Evolutionary conservation across 1,140 invertebrate genomes (phyloP).

Genomic region (Trachymyrmex septentrionalis): DNA sequence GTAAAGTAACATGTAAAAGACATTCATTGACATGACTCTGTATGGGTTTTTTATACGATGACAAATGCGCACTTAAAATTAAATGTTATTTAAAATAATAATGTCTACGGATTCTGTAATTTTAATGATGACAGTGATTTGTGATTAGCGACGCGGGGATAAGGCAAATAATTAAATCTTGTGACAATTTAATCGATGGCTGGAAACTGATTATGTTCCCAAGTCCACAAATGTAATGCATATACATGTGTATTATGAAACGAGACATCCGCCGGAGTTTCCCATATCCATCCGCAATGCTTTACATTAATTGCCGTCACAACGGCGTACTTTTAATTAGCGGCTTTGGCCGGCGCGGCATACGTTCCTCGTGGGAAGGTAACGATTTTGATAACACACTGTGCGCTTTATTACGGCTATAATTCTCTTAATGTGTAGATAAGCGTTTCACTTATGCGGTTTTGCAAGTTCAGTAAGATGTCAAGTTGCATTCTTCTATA

Average conservation of each 20-base stretch:
- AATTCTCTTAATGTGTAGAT: slow-evolving; percentile 66
- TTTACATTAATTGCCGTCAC: slow-evolving; percentile 23
- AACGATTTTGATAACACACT: slow-evolving; percentile 30
- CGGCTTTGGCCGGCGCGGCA: neutral
- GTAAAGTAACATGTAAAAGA: slow-evolving; percentile 41
- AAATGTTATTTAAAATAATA: neutral
- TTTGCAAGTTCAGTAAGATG: slow-evolving; percentile 63
- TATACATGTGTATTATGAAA: neutral
- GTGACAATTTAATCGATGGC: neutral
- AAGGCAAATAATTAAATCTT: slow-evolving; percentile 26
- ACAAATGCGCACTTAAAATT: neutral
- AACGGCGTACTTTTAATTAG: slow-evolving; percentile 32
- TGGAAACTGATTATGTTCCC: slow-evolving; percentile 37
- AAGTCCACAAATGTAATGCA: slow-evolving; percentile 9
- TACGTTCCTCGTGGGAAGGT: neutral
- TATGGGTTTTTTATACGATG: no score
- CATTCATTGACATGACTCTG: slow-evolving; percentile 8
- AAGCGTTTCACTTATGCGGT: slow-evolving; percentile 45
- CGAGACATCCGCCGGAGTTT: neutral
- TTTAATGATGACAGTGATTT: neutral
- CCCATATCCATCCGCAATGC: slow-evolving; percentile 6
- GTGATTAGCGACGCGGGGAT: neutral
- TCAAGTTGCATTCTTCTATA: slow-evolving; percentile 72
- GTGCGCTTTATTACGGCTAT: slow-evolving; percentile 50
- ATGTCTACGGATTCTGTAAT: neutral